Base-by-base conservation (phyloP, 1,140 invertebrate genomes). In the Zeugodacus cucurbitae region DNA sequence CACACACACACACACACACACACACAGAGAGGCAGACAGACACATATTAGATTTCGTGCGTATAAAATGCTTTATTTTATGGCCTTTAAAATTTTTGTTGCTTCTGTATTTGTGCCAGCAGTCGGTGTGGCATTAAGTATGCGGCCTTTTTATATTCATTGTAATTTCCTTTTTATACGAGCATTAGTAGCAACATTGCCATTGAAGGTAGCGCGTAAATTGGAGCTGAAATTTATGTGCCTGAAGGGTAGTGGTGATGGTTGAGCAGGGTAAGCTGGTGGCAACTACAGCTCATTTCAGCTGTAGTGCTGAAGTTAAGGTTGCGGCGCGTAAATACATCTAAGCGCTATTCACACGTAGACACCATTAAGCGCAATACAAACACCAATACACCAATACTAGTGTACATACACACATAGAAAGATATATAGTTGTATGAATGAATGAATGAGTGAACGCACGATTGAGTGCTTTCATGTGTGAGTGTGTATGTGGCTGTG, bases 141-240 rank as follows among this genome's bases (percentile, higher is more conserved):
- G 74, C 74, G n/a, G 17, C 74, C 74, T 82, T 54, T 82, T 82
- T 82, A 82, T 44, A 82, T 82, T 54, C 41, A 82, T 54, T 82
- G 74, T 48, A 48, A 48, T 82, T 48, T 14, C 48, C 26, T 22
- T 44, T 41, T 82, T 82, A 48, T 82, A 82, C 29, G 37, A n/a
- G n/a, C 37, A 82, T 82, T 82, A 82, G 74, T 82, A 82, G 7
- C 74, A 82, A 48, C 44, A 48, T 82, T 26, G 6, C 37, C 44
- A 82, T 82, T 82, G 74, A 82, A 82, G 74, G 74, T 82, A 82
- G 48, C 22, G 22, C n/a, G 74, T 82, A 82, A 82, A 82, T 82
- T 82, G 48, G 74, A n/a, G 11, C 5, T 82, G 26, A 82, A 48
- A 82, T 54, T 82, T 82, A 82, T 41, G 41, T 74, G 26, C 11